Conservation (phyloP, 92 coral and sea anemone genomes). For the Hydrozoanthus gracilis region DNA sequence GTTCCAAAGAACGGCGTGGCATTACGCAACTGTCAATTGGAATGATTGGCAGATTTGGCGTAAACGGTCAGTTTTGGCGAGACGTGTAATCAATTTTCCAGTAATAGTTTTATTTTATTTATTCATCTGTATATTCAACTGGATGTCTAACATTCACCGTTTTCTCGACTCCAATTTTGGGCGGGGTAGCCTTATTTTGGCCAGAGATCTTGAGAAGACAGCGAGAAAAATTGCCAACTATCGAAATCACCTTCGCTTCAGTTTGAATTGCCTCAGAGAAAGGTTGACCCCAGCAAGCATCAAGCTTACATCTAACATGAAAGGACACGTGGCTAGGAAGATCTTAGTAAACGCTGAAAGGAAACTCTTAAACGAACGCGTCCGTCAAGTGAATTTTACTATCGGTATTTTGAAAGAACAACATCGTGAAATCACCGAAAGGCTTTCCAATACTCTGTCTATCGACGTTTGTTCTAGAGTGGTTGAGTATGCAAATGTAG, state of each 20-base stretch:
- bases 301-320: not conserved
- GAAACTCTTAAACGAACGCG: conserved; percentile 13
- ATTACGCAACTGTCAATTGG: conserved; percentile 51
- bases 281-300: not conserved
- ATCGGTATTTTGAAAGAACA: conserved; percentile 10
- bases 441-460: conserved; percentile 1
- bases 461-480: conserved; percentile 6
- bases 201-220: conserved; percentile 12
- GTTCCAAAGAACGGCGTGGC: conserved; percentile 65
- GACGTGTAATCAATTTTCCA: conserved; percentile 44
- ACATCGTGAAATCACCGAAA: not conserved
- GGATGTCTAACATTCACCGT: too few relatives aligned
- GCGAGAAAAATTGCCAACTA: not conserved
- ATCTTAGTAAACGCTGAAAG: not conserved
- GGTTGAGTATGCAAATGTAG: conserved; percentile 7
- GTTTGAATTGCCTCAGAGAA: conserved; percentile 8
- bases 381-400: conserved; percentile 15
- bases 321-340: not conserved
- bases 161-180: not conserved
- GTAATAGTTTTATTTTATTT: too few relatives aligned
- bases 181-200: conserved; percentile 5
- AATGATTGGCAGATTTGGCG: conserved; percentile 55
- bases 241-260: conserved; percentile 12
- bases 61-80: conserved; percentile 54
- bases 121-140: too few relatives aligned